These are phyloP conservation scores for Centropristis striata DNA, from an alignment of 2,113 vertebrate genomes.

Conservation along the genomic window DNA sequence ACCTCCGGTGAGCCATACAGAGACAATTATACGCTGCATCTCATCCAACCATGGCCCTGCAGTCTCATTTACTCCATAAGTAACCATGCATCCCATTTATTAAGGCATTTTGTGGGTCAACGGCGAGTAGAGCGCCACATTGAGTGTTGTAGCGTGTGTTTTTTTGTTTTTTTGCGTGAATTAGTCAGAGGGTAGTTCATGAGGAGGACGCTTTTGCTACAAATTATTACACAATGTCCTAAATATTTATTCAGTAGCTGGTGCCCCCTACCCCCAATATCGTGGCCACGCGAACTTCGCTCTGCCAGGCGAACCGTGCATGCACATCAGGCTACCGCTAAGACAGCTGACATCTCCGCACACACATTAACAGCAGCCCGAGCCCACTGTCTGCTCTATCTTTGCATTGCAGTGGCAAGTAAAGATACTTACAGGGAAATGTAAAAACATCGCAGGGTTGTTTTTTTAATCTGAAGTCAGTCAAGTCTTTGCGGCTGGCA, in stretches of 20 bases:
- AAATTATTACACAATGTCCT: conserved; percentile 49
- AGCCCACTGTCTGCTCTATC: not conserved
- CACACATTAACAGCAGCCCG: not conserved
- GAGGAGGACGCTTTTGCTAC: conserved; percentile 1
- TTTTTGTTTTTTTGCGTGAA: not conserved
- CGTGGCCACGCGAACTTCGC: conserved; percentile 67
- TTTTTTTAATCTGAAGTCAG: conserved; percentile 50
- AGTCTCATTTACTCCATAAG: conserved; percentile 1
- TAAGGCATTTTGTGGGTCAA: not conserved
- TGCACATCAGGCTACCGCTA: conserved; percentile 37
- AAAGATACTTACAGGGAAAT: conserved; percentile 77
- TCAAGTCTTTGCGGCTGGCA: conserved; percentile 44
- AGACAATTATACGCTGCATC: conserved; percentile 3
- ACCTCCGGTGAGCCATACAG: conserved; percentile 5
- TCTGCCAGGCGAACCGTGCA: conserved; percentile 42
- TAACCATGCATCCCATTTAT: conserved; percentile 5
- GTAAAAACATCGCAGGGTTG: conserved; percentile 66
- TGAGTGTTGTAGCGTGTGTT: not conserved
- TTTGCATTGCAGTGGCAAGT: not conserved
- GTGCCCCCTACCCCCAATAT: conserved; percentile 54
- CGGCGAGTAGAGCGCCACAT: not conserved
- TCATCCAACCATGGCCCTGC: not conserved
- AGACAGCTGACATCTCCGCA: conserved; percentile 42
- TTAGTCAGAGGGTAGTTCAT: not conserved
- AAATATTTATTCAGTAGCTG: conserved; percentile 47